These are phyloP conservation scores for Dasyurus viverrinus DNA, from an alignment of 2,113 vertebrate species.

Conservation along the genomic window DNA sequence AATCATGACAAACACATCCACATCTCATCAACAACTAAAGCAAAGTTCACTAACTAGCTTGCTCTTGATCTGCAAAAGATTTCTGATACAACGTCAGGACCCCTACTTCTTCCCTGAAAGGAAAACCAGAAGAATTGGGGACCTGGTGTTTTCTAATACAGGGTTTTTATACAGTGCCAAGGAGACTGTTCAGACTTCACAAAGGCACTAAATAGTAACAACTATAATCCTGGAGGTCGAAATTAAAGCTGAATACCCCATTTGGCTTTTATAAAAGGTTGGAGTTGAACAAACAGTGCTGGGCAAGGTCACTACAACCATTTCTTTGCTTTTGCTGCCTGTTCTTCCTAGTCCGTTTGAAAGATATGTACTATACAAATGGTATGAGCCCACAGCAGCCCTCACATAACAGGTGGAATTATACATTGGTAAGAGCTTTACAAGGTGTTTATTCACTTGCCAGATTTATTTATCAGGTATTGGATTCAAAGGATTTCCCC, in stretches of 20 bases:
- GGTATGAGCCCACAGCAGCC: conserved; percentile 35
- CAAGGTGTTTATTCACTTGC: conserved; percentile 79
- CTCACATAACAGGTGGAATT: conserved; percentile 74
- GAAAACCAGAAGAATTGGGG: conserved; percentile 35
- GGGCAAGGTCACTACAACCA: background rate
- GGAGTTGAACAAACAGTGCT: background rate
- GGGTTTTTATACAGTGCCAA: background rate
- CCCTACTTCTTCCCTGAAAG: conserved; percentile 4
- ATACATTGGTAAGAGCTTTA: conserved; percentile 75
- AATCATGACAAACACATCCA: background rate
- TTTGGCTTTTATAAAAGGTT: conserved; percentile 19
- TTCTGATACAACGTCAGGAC: conserved; percentile 35
- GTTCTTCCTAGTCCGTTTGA: conserved; percentile 53
- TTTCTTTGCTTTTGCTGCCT: conserved; percentile 32
- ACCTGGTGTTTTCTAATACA: conserved; percentile 10
- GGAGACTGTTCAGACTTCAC: conserved; percentile 22
- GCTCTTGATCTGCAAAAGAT: conserved; percentile 35
- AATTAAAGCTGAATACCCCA: background rate
- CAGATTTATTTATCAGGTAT: conserved; percentile 84
- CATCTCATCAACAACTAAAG: background rate
- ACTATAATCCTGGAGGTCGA: background rate
- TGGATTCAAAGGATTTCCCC: conserved; percentile 83
- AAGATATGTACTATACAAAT: background rate
- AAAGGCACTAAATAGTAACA: conserved; percentile 56
- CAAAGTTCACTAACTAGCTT: background rate